Evolutionary conservation across 2,113 vertebrate species (phyloP).

Genomic region (Xiphias gladius): DNA sequence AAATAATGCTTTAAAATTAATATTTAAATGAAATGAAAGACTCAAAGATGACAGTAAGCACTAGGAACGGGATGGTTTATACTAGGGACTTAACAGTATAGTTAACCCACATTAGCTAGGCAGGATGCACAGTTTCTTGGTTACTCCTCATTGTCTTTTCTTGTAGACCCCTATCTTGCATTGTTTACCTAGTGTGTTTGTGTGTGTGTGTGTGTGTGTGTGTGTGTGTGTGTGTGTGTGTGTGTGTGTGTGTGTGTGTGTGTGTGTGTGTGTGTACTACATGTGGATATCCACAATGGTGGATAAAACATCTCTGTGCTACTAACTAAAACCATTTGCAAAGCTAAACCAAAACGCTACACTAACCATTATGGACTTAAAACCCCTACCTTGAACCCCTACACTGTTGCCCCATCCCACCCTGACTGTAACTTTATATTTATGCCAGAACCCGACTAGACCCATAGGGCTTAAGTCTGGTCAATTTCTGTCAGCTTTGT

Average conservation of each 20-base stretch:
- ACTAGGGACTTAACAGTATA: not conserved
- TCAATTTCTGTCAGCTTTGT: not conserved
- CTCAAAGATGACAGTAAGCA: not conserved
- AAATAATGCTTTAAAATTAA: not conserved
- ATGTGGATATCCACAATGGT: constrained; percentile 28
- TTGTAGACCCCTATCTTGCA: constrained; percentile 16
- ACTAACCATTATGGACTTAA: constrained; percentile 48
- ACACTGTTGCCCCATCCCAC: constrained; percentile 14
- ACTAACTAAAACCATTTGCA: constrained; percentile 32
- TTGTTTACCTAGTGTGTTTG: constrained; percentile 50
- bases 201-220: constrained; percentile 39
- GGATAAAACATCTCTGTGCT: constrained; percentile 39
- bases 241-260: not conserved
- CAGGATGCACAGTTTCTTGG: constrained; percentile 9
- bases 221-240: constrained; percentile 35
- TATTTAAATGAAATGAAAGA: not conserved
- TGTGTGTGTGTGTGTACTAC: not conserved
- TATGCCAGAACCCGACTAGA: constrained; percentile 57
- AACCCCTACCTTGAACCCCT: constrained; percentile 9
- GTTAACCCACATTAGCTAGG: not conserved
- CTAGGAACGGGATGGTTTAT: not conserved
- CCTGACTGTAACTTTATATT: constrained; percentile 14
- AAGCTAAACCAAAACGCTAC: constrained; percentile 32
- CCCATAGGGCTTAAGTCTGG: constrained; percentile 32
- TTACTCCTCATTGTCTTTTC: constrained; percentile 32